Percentiles rank a stretch among this genome's conserved stretches.
phyloP scores from a whole-genome alignment of 2,113 vertebrate species.

The Misgurnus anguillicaudatus region DNA sequence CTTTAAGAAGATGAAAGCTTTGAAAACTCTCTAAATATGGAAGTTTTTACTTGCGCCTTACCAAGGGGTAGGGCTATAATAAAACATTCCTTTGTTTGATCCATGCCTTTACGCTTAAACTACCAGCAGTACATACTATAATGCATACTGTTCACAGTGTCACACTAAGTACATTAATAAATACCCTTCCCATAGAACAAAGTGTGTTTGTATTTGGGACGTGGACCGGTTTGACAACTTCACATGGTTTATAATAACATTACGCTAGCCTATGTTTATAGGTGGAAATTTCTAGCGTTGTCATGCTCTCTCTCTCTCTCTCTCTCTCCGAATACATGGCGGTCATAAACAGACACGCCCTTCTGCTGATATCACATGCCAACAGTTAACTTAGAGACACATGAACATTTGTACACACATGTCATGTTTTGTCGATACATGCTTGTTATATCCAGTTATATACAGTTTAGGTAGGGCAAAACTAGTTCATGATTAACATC shows the following conservation, averaged over 20 bases:
- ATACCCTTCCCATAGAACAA: no score
- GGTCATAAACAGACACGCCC: constrained; percentile 7
- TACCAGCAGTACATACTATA: background rate
- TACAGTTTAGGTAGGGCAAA: background rate
- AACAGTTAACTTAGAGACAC: background rate
- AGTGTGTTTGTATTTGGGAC: background rate
- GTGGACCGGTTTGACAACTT: background rate
- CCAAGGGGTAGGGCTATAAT: background rate
- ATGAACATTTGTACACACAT: background rate
- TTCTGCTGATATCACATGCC: constrained; percentile 8
- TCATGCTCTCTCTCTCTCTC: background rate
- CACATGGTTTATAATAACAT: background rate
- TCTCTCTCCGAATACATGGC: background rate
- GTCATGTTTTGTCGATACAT: background rate
- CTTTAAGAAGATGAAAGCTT: constrained; percentile 32
- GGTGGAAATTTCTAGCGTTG: background rate
- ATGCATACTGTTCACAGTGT: background rate
- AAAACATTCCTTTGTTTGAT: constrained; percentile 16
- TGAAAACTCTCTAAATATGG: constrained; percentile 46
- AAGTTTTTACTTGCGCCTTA: background rate
- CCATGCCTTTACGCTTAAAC: constrained; percentile 25
- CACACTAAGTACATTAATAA: background rate
- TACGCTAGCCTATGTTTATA: background rate
- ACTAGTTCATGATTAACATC: background rate
- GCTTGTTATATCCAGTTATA: background rate